These are phyloP conservation scores for Tautogolabrus adspersus DNA, from an alignment of 2,113 vertebrate genomes.

Conservation along the genomic window DNA sequence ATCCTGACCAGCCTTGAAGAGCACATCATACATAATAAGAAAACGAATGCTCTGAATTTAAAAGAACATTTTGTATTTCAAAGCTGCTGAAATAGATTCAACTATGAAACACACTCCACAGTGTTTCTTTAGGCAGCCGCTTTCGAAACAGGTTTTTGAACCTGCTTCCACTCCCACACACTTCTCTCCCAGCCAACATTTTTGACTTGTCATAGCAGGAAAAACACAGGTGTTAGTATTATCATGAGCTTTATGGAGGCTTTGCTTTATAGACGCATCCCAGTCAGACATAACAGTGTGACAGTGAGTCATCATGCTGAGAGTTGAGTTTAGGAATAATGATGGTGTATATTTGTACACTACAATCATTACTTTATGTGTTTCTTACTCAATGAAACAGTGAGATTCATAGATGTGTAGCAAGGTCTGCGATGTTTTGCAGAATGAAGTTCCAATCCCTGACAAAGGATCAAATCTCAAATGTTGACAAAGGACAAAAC, in stretches of 20 bases:
- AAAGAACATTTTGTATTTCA: too few relatives aligned
- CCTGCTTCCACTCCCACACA: not conserved
- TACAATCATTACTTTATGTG: not conserved
- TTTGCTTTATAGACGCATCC: not conserved
- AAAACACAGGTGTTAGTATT: not conserved
- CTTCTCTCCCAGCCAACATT: not conserved
- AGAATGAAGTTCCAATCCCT: constrained; percentile 42
- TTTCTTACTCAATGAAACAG: not conserved
- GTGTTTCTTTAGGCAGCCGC: not conserved
- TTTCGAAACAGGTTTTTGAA: not conserved
- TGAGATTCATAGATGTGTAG: not conserved
- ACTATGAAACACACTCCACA: not conserved
- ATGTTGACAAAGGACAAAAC: constrained; percentile 73
- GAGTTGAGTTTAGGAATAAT: not conserved
- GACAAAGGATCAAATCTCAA: constrained; percentile 48
- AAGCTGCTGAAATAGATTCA: too few relatives aligned
- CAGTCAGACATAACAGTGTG: too few relatives aligned
- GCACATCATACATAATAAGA: too few relatives aligned
- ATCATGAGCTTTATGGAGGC: not conserved
- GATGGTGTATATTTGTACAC: not conserved
- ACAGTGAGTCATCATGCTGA: not conserved
- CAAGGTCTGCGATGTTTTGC: not conserved
- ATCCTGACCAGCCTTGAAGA: too few relatives aligned
- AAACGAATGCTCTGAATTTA: too few relatives aligned
- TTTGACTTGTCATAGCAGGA: not conserved